These are phyloP conservation scores for Orycteropus afer DNA, from an alignment of 2,113 vertebrate species.

Conservation along the genomic window DNA sequence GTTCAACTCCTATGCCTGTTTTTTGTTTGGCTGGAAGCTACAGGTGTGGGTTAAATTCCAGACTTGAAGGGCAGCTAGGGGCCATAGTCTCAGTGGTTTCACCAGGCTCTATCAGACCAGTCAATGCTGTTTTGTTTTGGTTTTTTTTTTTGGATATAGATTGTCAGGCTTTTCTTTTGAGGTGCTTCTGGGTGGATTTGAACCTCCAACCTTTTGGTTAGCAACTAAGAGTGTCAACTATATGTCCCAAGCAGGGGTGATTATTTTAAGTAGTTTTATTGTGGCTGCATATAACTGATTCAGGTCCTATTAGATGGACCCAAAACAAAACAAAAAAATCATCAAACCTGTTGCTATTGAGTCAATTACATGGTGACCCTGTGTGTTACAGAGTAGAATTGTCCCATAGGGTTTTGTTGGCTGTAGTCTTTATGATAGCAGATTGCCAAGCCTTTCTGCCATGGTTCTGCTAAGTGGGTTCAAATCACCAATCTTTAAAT, in stretches of 20 bases:
- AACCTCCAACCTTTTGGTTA: neutral
- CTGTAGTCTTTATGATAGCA: no score
- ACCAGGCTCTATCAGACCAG: no score
- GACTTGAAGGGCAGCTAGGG: no score
- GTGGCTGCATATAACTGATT: neutral
- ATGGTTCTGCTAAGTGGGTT: neutral
- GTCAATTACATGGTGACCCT: neutral
- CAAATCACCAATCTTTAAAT: neutral
- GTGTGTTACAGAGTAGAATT: neutral
- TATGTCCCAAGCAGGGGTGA: neutral
- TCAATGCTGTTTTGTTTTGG: no score
- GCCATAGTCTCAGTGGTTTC: no score
- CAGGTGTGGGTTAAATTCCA: no score
- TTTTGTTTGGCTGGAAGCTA: no score
- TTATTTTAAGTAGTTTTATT: neutral
- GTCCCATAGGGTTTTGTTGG: neutral
- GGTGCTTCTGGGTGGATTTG: neutral
- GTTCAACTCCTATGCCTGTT: no score
- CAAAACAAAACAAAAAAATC: neutral
- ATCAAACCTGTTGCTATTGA: neutral
- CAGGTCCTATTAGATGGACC: no score
- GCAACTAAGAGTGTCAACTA: no score
- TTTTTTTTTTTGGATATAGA: neutral
- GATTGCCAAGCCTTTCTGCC: no score
- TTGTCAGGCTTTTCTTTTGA: neutral